Conservation (phyloP, 2,888 invertebrate genomes). For the Fabriciana adippe region DNA sequence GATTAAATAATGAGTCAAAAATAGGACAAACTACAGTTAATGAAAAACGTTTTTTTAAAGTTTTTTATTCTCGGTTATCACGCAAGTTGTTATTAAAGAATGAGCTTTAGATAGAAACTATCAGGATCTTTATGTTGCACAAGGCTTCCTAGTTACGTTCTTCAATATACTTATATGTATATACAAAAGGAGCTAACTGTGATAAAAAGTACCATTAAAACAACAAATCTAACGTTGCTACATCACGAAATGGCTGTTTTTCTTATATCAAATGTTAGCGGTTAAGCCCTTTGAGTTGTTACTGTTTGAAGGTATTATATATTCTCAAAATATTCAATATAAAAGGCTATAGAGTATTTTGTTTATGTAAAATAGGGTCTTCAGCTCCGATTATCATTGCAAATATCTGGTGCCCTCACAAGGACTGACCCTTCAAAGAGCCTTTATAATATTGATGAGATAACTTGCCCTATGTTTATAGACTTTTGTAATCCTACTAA, state of each 20-base stretch:
- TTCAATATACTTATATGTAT: too few species aligned
- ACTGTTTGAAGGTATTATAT: not conserved
- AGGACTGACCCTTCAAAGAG: conserved; percentile 8
- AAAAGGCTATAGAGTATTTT: not conserved
- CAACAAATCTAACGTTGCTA: too few species aligned
- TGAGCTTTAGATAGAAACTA: too few species aligned
- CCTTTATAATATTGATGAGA: conserved; percentile 16
- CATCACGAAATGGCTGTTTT: too few species aligned
- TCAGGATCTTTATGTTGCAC: too few species aligned
- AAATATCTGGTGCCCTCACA: conserved; percentile 15
- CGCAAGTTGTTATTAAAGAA: too few species aligned
- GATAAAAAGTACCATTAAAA: too few species aligned
- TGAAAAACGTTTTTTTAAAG: not conserved
- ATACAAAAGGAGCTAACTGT: too few species aligned
- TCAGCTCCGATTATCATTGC: conserved; percentile 20
- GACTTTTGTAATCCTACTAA: not conserved
- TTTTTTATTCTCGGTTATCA: too few species aligned
- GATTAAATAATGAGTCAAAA: conserved; percentile 9
- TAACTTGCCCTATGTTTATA: conserved; percentile 7
- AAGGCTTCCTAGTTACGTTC: too few species aligned
- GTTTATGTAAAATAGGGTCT: conserved; percentile 21
- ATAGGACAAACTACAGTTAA: not conserved
- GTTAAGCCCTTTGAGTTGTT: not conserved
- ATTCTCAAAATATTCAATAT: conserved; percentile 2
- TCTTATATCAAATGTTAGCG: too few species aligned